Conservation (phyloP, 2,113 vertebrate species). For the Macrotis lagotis region DNA sequence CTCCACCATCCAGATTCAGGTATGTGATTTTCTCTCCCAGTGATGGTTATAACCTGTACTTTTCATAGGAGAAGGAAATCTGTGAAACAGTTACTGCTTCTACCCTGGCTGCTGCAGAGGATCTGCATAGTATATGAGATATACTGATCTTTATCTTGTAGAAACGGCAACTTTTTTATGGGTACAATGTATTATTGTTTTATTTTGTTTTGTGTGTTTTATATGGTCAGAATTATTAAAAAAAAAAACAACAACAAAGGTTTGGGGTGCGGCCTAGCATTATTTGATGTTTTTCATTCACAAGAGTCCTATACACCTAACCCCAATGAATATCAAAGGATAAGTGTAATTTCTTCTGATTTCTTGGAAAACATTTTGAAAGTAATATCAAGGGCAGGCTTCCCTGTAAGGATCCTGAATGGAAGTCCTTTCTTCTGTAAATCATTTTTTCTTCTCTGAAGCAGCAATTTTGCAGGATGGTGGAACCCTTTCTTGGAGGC, state of each 20-base stretch:
- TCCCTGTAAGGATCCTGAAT: conserved; percentile 46
- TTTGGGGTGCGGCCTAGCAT: background rate
- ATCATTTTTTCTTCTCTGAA: conserved; percentile 40
- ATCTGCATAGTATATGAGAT: background rate
- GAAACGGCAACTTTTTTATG: background rate
- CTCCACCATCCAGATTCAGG: no score
- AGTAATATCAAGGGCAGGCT: conserved; percentile 43
- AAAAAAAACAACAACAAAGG: no score
- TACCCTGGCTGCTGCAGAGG: background rate
- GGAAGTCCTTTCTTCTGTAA: conserved; percentile 22
- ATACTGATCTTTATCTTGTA: background rate
- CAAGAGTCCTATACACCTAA: no score
- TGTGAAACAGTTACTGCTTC: background rate
- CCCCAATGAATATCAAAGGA: background rate
- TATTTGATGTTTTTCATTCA: background rate
- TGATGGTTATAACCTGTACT: no score
- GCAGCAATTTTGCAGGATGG: background rate
- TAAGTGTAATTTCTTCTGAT: conserved; percentile 34
- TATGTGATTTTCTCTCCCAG: no score
- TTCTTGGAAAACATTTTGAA: conserved; percentile 54
- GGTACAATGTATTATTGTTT: background rate
- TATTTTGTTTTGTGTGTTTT: background rate
- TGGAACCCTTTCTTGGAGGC: background rate
- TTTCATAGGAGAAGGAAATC: no score
- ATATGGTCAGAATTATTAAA: background rate